phyloP scores from a whole-genome alignment of 2,888 invertebrate genomes.

The Oscheius sp. region DNA sequence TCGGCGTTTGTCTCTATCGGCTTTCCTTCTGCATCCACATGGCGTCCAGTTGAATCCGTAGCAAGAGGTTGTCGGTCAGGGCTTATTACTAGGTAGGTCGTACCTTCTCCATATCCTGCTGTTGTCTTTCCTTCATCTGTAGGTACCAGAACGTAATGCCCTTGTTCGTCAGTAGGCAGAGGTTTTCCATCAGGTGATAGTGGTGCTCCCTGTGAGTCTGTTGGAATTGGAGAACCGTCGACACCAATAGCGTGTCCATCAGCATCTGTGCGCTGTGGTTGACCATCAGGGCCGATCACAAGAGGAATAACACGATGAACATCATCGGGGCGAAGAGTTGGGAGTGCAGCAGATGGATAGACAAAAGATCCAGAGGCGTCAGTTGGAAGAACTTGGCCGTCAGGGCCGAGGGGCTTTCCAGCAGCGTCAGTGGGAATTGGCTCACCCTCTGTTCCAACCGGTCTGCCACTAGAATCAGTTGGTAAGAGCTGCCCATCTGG shows the following conservation, averaged over 20 bases:
- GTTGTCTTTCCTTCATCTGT: constrained; percentile 38
- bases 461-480: constrained; percentile 41
- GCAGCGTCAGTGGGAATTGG: constrained; percentile 34
- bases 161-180: constrained; percentile 55
- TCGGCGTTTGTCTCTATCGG: constrained; percentile 44
- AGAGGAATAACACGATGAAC: constrained; percentile 30
- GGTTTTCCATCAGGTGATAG: constrained; percentile 40
- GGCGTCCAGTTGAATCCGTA: constrained; percentile 46
- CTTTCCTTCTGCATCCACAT: constrained; percentile 43
- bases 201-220: constrained; percentile 38
- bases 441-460: constrained; percentile 37
- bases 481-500: constrained; percentile 55
- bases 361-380: constrained; percentile 43
- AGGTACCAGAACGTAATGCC: constrained; percentile 34
- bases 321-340: neutral
- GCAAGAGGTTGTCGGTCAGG: constrained; percentile 46
- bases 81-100: constrained; percentile 64
- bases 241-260: constrained; percentile 33
- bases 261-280: constrained; percentile 38
- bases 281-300: constrained; percentile 46
- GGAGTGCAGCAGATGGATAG: neutral
- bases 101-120: constrained; percentile 58
- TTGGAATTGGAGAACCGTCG: constrained; percentile 41
- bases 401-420: constrained; percentile 31
- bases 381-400: constrained; percentile 48